Conservation (phyloP, 2,113 vertebrate genomes). For the Salvelinus sp. region DNA sequence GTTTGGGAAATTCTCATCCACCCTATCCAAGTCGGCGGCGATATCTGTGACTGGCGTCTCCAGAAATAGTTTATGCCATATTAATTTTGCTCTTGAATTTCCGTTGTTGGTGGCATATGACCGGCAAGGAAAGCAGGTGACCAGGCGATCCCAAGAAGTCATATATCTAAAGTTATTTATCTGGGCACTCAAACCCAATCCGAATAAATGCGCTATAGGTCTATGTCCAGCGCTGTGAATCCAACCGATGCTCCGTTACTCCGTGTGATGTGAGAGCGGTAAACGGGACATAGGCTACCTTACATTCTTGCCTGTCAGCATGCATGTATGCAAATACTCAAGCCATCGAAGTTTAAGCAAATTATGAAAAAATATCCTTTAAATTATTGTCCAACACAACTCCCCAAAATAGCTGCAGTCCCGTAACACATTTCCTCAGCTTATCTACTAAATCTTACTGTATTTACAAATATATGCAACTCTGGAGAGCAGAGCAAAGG, state of each 20-base stretch:
- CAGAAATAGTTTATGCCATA: slow-evolving; percentile 71
- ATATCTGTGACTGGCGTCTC: slow-evolving; percentile 65
- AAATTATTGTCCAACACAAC: slow-evolving; percentile 53
- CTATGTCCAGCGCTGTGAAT: slow-evolving; percentile 17
- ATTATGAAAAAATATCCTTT: slow-evolving; percentile 46
- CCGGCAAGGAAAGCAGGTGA: slow-evolving; percentile 52
- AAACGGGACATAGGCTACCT: slow-evolving; percentile 55
- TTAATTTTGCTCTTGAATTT: slow-evolving; percentile 65
- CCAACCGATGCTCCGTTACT: slow-evolving; percentile 27
- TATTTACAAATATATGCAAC: slow-evolving; percentile 51
- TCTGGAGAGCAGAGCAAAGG: slow-evolving; percentile 66
- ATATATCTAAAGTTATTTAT: slow-evolving; percentile 71
- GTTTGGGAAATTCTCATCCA: slow-evolving; percentile 71
- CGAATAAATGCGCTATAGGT: slow-evolving; percentile 49
- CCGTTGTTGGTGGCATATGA: slow-evolving; percentile 67
- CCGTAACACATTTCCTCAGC: slow-evolving; percentile 54
- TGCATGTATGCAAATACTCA: slow-evolving; percentile 68
- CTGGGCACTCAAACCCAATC: slow-evolving; percentile 54
- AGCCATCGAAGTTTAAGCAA: slow-evolving; percentile 70
- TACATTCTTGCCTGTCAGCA: slow-evolving; percentile 65
- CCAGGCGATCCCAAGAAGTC: slow-evolving; percentile 54
- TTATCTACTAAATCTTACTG: slow-evolving; percentile 49
- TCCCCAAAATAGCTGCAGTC: slow-evolving; percentile 39
- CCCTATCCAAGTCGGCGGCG: slow-evolving; percentile 64
- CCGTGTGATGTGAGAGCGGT: slow-evolving; percentile 68